Base-by-base conservation (phyloP, 2,797 vertebrate species). In the Hippopotamyrus pictus region DNA sequence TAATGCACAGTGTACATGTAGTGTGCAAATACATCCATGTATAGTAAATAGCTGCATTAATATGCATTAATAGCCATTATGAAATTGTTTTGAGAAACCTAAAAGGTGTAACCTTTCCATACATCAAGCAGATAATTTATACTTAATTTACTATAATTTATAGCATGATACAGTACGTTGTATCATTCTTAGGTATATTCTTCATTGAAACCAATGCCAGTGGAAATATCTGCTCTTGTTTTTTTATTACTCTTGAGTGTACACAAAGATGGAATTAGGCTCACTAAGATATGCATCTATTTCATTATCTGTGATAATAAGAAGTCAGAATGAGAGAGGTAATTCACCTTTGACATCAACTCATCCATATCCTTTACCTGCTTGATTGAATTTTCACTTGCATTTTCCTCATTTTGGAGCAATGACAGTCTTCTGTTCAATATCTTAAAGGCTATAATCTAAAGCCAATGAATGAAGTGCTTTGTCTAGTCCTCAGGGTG, bases 221-320 rank as follows among this genome's bases (percentile, higher is more conserved):
- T 82, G 76, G 41, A 22, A 82, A 46, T 46, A 82, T 82, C 37
- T 82, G 59, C 9, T 69, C 19, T 84, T 19, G 54, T 22, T 73
- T 44, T 89, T 59, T 89, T 59, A 84, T 11, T 7, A 33, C 8
- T 54, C n/a, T 12, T 86, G n/a, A n/a, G 50, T 89, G 33, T 19
- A 33, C 37, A 59, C 53, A 86, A 86, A 54, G 25, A 51, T 88
- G 86, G 48, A 62, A 83, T 83, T 88, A 73, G 53, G 25, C 44
- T 69, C 11, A 41, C 86, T n/a, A 46, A 87, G 84, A 89, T 87
- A 73, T 76, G 46, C 50, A 89, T 89, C 89, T 76, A 14, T 87
- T 87, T 48, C 59, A 89, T 87, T 76, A 79, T 54, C 62, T 54
- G 48, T 50, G 76, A 69, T 84, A 54, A 88, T 90, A 59, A 82